Base-by-base conservation (phyloP, 92 coral and sea anemone species). In the Zoanthus sociatus region DNA sequence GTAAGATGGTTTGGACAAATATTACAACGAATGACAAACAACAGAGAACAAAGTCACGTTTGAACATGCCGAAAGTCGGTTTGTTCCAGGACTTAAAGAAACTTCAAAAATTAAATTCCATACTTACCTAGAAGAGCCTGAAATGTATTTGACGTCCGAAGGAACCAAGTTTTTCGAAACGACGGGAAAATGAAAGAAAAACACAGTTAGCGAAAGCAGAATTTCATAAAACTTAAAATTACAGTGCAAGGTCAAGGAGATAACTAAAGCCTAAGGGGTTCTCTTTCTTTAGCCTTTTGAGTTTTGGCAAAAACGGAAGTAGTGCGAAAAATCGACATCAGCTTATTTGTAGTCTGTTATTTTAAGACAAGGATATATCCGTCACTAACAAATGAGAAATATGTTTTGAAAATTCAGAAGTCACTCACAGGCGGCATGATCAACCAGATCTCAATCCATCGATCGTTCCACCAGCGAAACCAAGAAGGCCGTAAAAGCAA, bases 391-490 rank as follows among this genome's bases (percentile, higher is more conserved):
- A 33, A 69, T 30, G 3, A 33, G 16, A 69, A 30, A 69, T 32
- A 5, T 33, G 42, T 63, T 16, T 16, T 16, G 69, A 63, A 82
- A 58, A 68, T 54, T 73, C 42, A 63, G 17, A 16, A 21, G 31
- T 45, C 32, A 79, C 99, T 90, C 81, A 97, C 99, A 90, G 95
- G 92, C 8, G 99, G 99, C 17, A 97, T 56, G 14, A 79, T 66
- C 18, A 97, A 73, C 99, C 99, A 97, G 9, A 88, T 61, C 18
- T 81, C 86, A 48, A 93, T 88, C 79, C 90, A 63, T 18, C 87
- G 94, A 81, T 97, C 99, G 42, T 86, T 93, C 63, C 79, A 78
- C 92, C 95, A 91, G 1, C 99, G 94, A 78, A 95, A 97, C 98
- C 97, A 97, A 48, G 84, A 83, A 42, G 99, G 99, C n/a, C 87